phyloP scores from a whole-genome alignment of 2,888 invertebrate species.

The Lacanobia wlatinum region DNA sequence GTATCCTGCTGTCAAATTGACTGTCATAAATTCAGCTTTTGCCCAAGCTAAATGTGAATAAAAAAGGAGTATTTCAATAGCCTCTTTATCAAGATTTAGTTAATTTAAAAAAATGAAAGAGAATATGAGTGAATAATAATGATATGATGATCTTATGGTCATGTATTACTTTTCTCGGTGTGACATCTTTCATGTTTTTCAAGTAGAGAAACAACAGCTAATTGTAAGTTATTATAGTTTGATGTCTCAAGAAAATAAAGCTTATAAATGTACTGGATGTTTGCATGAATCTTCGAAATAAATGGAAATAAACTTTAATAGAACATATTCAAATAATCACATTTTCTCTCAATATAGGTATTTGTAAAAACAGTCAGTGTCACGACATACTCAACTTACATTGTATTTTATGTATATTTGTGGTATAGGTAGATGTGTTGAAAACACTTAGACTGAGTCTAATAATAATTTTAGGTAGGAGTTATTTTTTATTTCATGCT shows the following conservation, averaged over 20 bases:
- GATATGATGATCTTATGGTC: too few relatives aligned
- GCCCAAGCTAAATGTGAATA: neutral
- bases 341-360: conserved; percentile 8
- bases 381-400: conserved; percentile 16
- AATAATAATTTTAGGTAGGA: conserved; percentile 28
- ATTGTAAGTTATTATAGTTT: conserved; percentile 9
- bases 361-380: conserved; percentile 26
- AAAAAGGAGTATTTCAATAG: neutral
- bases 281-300: neutral
- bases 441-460: conserved; percentile 55
- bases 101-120: too few relatives aligned
- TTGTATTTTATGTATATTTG: conserved; percentile 47
- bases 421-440: conserved; percentile 40
- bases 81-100: neutral
- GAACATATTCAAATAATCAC: neutral
- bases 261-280: neutral
- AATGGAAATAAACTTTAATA: neutral
- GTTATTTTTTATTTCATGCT: conserved; percentile 22
- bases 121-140: too few relatives aligned
- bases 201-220: conserved; percentile 10
- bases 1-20: too few relatives aligned
- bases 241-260: neutral
- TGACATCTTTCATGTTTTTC: neutral
- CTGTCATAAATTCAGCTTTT: neutral
- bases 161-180: neutral